Conservation (phyloP, 2,888 invertebrate species). For the Apotomis betuletana region DNA sequence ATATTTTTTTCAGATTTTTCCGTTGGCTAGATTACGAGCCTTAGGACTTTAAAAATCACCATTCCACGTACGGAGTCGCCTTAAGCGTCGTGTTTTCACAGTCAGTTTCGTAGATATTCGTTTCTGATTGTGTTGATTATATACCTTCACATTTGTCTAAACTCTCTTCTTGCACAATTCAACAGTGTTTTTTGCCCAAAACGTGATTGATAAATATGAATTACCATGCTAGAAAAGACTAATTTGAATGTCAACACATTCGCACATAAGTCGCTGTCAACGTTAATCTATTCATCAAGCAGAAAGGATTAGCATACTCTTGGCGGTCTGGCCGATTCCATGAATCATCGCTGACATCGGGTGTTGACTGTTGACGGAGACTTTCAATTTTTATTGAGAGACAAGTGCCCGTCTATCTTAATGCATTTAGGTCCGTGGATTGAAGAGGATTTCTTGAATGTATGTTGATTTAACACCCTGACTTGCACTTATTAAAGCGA, state of each 20-base stretch:
- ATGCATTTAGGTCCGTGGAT: conserved; percentile 11
- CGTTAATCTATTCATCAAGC: conserved; percentile 35
- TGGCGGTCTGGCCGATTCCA: conserved; percentile 29
- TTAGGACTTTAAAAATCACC: no score
- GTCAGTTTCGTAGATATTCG: no score
- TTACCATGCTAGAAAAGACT: conserved; percentile 31
- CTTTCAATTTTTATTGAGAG: conserved; percentile 41
- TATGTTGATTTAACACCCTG: conserved; percentile 5
- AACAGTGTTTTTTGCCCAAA: neutral
- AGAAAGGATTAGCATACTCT: conserved; percentile 36
- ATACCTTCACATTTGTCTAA: no score
- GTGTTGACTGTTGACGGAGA: conserved; percentile 35
- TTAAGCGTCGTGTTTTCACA: no score
- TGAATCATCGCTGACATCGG: conserved; percentile 36
- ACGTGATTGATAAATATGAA: conserved; percentile 30
- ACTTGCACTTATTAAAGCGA: neutral
- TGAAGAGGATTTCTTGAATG: conserved; percentile 9
- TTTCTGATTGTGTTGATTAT: no score
- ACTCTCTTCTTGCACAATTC: neutral
- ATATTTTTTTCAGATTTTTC: no score
- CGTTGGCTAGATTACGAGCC: no score
- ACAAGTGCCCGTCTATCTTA: conserved; percentile 21
- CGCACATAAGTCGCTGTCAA: conserved; percentile 40
- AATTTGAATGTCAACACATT: conserved; percentile 41
- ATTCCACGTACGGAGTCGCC: no score